Evolutionary conservation across 2,113 vertebrate species (phyloP).

Genomic region (Pao palembangensis): DNA sequence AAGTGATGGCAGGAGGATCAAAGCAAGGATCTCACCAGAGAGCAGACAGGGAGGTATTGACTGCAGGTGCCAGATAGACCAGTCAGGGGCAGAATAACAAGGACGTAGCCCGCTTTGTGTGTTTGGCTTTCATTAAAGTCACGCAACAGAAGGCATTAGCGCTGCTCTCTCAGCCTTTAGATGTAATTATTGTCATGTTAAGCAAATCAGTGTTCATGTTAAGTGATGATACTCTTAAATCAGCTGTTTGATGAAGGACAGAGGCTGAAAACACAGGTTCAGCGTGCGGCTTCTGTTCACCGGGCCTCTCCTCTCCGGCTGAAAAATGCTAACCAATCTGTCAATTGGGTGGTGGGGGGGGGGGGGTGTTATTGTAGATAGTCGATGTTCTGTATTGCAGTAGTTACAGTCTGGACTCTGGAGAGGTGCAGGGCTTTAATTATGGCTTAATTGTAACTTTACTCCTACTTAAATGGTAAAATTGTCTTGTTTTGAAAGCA

Average conservation of each 20-base stretch:
- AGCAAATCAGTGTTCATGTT: too few species aligned
- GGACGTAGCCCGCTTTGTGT: slow-evolving; percentile 22
- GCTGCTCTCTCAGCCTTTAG: neutral
- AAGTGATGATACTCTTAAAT: too few species aligned
- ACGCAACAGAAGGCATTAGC: slow-evolving; percentile 55
- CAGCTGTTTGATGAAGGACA: too few species aligned
- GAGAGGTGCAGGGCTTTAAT: slow-evolving; percentile 23
- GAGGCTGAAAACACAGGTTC: too few species aligned
- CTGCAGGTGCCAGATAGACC: slow-evolving; percentile 23
- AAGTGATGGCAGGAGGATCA: slow-evolving; percentile 70
- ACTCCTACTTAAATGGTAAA: slow-evolving; percentile 45
- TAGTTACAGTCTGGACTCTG: slow-evolving; percentile 3
- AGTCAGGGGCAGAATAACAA: slow-evolving; percentile 23
- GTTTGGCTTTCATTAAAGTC: slow-evolving; percentile 24
- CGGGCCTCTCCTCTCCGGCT: too few species aligned
- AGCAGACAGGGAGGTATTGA: slow-evolving; percentile 12
- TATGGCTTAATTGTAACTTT: slow-evolving; percentile 40
- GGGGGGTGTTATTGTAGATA: too few species aligned
- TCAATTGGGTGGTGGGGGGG: too few species aligned
- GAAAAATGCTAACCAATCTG: too few species aligned
- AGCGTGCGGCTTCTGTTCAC: too few species aligned
- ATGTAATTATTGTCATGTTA: too few species aligned
- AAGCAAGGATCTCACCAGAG: slow-evolving; percentile 28
- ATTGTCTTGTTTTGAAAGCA: slow-evolving; percentile 35
- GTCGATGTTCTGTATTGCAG: too few species aligned